Evolutionary conservation across 2,797 vertebrate species (phyloP).

Genomic region (Cyprinodon diabolis): DNA sequence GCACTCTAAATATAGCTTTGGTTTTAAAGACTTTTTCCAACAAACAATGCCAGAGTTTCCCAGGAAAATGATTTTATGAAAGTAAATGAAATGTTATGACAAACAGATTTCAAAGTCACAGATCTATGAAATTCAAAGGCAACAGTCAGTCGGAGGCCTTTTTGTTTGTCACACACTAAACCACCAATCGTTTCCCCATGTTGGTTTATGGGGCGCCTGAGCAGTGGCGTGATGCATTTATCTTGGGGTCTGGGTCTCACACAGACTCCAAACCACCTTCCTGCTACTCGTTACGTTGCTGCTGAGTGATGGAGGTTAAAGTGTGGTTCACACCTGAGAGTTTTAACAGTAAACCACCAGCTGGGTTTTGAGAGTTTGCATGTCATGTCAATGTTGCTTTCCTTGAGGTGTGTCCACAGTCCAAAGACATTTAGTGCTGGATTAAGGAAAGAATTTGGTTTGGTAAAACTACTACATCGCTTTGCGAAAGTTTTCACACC

Average conservation of each 20-base stretch:
- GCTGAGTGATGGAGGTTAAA: slow-evolving; percentile 10
- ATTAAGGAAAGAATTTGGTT: neutral
- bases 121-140: slow-evolving; percentile 54
- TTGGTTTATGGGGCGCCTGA: slow-evolving; percentile 51
- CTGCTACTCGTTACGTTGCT: slow-evolving; percentile 19
- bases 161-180: slow-evolving; percentile 40
- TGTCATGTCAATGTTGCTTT: slow-evolving; percentile 22
- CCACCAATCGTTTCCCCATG: slow-evolving; percentile 52
- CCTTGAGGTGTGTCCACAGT: slow-evolving; percentile 14
- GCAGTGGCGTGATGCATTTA: slow-evolving; percentile 44
- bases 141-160: slow-evolving; percentile 54
- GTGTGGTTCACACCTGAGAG: slow-evolving; percentile 29
- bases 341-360: slow-evolving; percentile 30
- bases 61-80: slow-evolving; percentile 54
- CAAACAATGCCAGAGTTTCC: slow-evolving; percentile 45
- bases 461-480: neutral
- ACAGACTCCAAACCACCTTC: slow-evolving; percentile 24
- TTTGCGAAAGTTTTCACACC: neutral
- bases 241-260: slow-evolving; percentile 38
- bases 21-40: slow-evolving; percentile 53
- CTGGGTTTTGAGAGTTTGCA: slow-evolving; percentile 21
- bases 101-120: slow-evolving; percentile 65
- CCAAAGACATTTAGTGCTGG: slow-evolving; percentile 7
- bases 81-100: slow-evolving; percentile 62
- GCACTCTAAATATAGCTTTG: slow-evolving; percentile 70